Base-by-base conservation (phyloP, 2,888 invertebrate genomes). In the Morpho achilles region DNA sequence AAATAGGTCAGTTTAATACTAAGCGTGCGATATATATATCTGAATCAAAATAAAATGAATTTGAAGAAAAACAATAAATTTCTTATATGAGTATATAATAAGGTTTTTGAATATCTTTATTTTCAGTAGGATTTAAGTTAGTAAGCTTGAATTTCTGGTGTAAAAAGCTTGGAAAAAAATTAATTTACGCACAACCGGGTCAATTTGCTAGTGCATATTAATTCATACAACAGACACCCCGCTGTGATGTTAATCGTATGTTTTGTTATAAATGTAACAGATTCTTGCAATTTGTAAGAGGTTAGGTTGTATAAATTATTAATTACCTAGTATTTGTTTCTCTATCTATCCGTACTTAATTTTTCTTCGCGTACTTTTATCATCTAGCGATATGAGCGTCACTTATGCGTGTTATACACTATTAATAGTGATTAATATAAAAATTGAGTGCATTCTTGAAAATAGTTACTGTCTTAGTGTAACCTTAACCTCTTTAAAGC, bases 191-290 rank as follows among this genome's bases (percentile, higher is more conserved):
- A 9, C 9, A 43, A 22, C 16, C 3, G 44, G 52, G 32, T 45
- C 6, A 46, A 39, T 8, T 40, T 10, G 9, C 46, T 40, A 45
- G 46, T 46, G 40, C 7, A n/a, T 53, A 16, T 8, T 8, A 45
- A 53, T 53, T 53, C 16, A 46, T 40, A 44, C 43, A 56, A 22
- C 43, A 47, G 54, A 40, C 52, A 7, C 43, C 59, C 59, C 56
- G 56, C 56, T 45, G 56, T 56, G 59, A 55, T 48, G 46, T 55
- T 43, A 56, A 51, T 51, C 42, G 46, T 54, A 9, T 16, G 43
- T 22, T 54, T 50, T 55, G 54, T 57, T 57, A 45, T 43, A 48
- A 43, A 42, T 7, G 39, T 57, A 50, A 44, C 39, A 39, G 32
- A 9, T 32, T 56, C 56, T 50, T 52, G 52, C 55, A 55, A 59